Base-by-base conservation (phyloP, 2,113 vertebrate genomes). In the Coryphaenoides rupestris region DNA sequence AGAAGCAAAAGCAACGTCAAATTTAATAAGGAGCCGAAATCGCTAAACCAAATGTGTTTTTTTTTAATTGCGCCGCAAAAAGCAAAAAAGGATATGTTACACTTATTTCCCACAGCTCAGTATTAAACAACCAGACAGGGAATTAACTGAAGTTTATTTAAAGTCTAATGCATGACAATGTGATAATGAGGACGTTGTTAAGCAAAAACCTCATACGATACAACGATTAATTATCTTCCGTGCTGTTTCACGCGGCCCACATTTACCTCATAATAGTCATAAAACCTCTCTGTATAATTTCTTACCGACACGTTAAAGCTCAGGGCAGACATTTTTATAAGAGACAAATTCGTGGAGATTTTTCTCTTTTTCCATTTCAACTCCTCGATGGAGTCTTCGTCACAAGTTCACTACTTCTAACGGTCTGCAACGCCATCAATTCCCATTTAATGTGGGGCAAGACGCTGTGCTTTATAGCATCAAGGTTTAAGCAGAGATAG, bases 231-330 rank as follows among this genome's bases (percentile, higher is more conserved):
- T 2, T 5, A 6, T 40, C 33, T 40, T 40, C 33, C 33, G 9
- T 40, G 33, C 33, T 40, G 33, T 40, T 40, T 5, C 33, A 40
- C 13, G 2, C 33, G 13, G 9, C 9, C 24, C 24, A 26, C 24
- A 26, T 26, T 26, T 26, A 26, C 24, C 24, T 26, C 3, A 40
- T 10, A n/a, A n/a, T n/a, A n/a, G n/a, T n/a, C n/a, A 55, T 40
- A 3, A 21, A 13, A 21, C 53, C 6, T 16, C 16, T 28, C 22
- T 65, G 62, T 56, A 65, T 74, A 84, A 79, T 78, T 79, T 70
- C 64, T 57, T 69, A 66, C 9, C 9, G 70, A 69, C 64, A 74
- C 72, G 70, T 74, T 81, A 81, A 82, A 84, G 80, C 77, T 80
- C 83, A 77, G 83, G 68, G 54, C 57, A 6, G 21, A 66, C 66